A percentile compares a stretch with the other conserved stretches of the same genome.
These are phyloP conservation scores for Rhombomys opimus DNA, from an alignment of 2,113 vertebrate genomes.

Conservation along the genomic window DNA sequence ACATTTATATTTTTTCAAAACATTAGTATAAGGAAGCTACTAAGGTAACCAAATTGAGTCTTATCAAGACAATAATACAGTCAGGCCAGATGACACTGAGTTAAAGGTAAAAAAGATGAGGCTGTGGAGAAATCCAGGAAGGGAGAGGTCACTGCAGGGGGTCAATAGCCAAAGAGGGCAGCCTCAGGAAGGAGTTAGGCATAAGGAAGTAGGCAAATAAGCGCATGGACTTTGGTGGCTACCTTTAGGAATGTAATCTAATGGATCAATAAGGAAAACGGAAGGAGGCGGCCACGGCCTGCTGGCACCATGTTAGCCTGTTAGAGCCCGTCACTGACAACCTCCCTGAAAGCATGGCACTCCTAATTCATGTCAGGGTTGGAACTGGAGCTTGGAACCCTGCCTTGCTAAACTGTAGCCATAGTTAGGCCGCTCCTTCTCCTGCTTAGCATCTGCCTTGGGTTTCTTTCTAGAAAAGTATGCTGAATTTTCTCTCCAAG, in stretches of 20 bases:
- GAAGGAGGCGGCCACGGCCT: neutral
- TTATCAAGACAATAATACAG: neutral
- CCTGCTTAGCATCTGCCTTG: neutral
- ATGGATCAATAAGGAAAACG: neutral
- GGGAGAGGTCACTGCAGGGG: neutral
- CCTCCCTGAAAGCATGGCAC: neutral
- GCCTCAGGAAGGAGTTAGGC: neutral
- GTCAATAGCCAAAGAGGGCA: neutral
- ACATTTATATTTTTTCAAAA: neutral
- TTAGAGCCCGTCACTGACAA: neutral
- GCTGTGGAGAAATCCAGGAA: neutral
- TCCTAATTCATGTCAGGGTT: neutral
- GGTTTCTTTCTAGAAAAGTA: neutral
- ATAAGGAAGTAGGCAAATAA: neutral
- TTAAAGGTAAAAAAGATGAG: neutral
- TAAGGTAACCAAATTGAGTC: neutral
- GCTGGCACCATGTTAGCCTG: too few relatives aligned
- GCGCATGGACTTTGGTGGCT: neutral
- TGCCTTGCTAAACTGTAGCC: neutral
- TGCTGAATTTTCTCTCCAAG: neutral
- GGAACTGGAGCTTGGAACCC: neutral
- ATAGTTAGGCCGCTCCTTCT: neutral
- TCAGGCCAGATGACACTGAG: neutral
- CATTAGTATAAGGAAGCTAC: neutral
- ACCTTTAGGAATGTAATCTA: neutral